Conservation (phyloP, 2,113 vertebrate species). For the Oryzias curvinotus region DNA sequence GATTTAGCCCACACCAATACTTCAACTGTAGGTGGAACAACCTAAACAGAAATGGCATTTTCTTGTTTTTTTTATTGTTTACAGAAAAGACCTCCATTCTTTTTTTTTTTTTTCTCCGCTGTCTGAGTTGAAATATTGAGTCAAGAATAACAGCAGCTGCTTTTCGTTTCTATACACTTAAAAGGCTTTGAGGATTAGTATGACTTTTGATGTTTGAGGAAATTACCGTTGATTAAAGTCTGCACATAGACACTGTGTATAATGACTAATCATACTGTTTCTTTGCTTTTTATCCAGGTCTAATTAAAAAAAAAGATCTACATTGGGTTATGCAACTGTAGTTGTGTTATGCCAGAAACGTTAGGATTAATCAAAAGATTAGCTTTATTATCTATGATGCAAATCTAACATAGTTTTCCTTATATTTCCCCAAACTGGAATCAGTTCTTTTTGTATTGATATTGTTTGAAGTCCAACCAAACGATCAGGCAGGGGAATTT, state of each 20-base stretch:
- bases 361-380: conserved; percentile 43
- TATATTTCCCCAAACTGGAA: too few relatives aligned
- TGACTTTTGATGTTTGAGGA: conserved; percentile 76
- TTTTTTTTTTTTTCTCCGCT: conserved; percentile 39
- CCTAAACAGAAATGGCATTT: conserved; percentile 43
- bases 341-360: conserved; percentile 33
- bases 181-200: conserved; percentile 69
- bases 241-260: conserved; percentile 56
- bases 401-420: background rate
- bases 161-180: conserved; percentile 65
- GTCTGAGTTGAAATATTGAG: conserved; percentile 23
- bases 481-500: too few relatives aligned
- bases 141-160: conserved; percentile 67
- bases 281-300: conserved; percentile 57
- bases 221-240: conserved; percentile 77
- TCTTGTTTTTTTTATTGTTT: conserved; percentile 34
- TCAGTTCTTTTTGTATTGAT: too few relatives aligned
- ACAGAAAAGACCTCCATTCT: conserved; percentile 23
- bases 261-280: conserved; percentile 72
- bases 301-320: conserved; percentile 38
- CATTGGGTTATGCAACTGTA: conserved; percentile 50
- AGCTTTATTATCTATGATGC: conserved; percentile 60
- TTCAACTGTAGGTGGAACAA: conserved; percentile 38
- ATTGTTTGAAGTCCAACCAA: too few relatives aligned
- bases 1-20: conserved; percentile 33